Percentiles rank a stretch among this genome's conserved stretches.
Conservation (phyloP, 2,113 vertebrate species). For the Sturnira hondurensis region DNA sequence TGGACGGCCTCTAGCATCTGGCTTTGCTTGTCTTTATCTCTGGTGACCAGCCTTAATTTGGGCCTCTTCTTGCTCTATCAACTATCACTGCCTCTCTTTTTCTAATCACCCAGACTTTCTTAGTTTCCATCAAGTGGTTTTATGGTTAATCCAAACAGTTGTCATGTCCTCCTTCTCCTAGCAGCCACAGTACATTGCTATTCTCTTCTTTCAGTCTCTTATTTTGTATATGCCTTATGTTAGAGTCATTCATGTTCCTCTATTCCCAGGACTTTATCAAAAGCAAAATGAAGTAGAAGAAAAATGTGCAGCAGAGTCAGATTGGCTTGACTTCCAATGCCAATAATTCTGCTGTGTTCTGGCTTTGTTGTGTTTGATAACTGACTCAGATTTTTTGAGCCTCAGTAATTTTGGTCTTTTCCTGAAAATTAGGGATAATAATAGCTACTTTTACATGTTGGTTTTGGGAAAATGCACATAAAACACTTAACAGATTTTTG, state of each 20-base stretch:
- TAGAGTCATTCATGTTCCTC: background rate
- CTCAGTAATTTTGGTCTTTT: background rate
- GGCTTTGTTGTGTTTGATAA: background rate
- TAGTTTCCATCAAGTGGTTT: background rate
- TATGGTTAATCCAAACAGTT: background rate
- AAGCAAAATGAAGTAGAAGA: background rate
- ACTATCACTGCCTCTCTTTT: background rate
- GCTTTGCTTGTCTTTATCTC: background rate
- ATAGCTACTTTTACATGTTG: background rate
- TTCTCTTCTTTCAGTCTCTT: background rate
- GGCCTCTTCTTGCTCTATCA: background rate
- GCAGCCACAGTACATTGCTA: background rate
- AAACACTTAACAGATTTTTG: background rate
- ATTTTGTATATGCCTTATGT: background rate
- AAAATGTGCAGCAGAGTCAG: background rate
- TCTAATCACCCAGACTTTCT: background rate
- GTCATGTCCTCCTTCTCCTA: background rate
- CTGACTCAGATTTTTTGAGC: background rate
- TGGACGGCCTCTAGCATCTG: background rate
- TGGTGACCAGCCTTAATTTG: background rate
- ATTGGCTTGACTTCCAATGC: background rate
- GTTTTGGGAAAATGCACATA: background rate
- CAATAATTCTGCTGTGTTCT: background rate
- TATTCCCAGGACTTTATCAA: background rate
- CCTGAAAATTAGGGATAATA: background rate